phyloP scores from a whole-genome alignment of 2,888 invertebrate species.

The Hipparchia semele region DNA sequence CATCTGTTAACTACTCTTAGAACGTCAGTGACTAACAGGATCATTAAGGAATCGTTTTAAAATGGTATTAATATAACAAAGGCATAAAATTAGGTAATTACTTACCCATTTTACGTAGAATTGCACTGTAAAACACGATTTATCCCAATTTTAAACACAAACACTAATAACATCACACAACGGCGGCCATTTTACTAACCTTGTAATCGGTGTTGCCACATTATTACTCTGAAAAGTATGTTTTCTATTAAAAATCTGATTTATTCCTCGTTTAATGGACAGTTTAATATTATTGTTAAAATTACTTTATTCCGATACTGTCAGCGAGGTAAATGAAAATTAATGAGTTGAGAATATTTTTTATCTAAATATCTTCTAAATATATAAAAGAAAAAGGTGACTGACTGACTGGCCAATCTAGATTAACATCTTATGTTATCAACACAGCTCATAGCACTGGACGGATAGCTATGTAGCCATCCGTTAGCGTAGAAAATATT shows the following conservation, averaged over 20 bases:
- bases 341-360: no score
- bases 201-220: slow-evolving; percentile 42
- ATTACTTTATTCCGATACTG: no score
- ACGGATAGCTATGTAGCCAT: no score
- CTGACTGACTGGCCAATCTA: no score
- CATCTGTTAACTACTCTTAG: slow-evolving; percentile 39
- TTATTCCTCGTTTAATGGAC: no score
- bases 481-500: no score
- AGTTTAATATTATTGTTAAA: no score
- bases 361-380: no score
- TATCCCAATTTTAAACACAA: slow-evolving; percentile 56
- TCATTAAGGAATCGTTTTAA: neutral
- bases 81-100: slow-evolving; percentile 21
- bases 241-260: slow-evolving; percentile 10
- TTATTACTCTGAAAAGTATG: slow-evolving; percentile 6
- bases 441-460: no score
- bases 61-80: neutral
- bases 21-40: slow-evolving; percentile 32
- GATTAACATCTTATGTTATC: no score
- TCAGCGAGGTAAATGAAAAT: no score
- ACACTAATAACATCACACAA: slow-evolving; percentile 71
- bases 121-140: slow-evolving; percentile 54
- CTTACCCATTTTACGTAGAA: slow-evolving; percentile 69
- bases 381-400: no score
- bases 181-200: slow-evolving; percentile 69